Conservation (phyloP, 2,797 vertebrate species). For the Tinamus major region DNA sequence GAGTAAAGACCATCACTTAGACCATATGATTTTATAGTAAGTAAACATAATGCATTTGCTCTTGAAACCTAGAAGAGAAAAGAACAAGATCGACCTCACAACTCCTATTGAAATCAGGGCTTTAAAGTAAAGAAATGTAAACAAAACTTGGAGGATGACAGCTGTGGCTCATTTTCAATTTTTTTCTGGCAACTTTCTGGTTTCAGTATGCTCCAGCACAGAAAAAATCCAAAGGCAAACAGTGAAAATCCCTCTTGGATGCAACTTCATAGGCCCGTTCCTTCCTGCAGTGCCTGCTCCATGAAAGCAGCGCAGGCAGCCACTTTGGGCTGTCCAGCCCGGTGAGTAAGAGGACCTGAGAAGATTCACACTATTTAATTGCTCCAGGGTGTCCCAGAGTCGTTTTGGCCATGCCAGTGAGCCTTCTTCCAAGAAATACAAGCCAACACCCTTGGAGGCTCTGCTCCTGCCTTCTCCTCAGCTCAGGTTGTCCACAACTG, state of each 20-base stretch:
- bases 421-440: neutral
- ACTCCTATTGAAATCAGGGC: conserved; percentile 5
- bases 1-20: neutral
- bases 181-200: neutral
- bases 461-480: neutral
- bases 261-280: neutral
- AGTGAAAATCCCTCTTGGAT: conserved; percentile 7
- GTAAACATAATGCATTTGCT: conserved; percentile 16
- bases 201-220: neutral
- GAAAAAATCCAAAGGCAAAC: neutral
- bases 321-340: neutral
- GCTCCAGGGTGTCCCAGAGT: neutral
- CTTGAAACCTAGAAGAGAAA: conserved; percentile 21
- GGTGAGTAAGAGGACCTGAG: neutral
- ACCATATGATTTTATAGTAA: conserved; percentile 28
- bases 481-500: neutral
- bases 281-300: neutral
- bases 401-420: neutral
- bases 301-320: neutral
- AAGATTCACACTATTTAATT: neutral
- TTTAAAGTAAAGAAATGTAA: conserved; percentile 31
- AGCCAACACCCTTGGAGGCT: neutral
- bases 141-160: conserved; percentile 15
- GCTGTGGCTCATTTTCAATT: neutral
- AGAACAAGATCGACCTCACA: conserved; percentile 11